A percentile compares a stretch with the other conserved stretches of the same genome.
Conservation (phyloP, 2,113 vertebrate genomes). For the Callospermophilus lateralis region DNA sequence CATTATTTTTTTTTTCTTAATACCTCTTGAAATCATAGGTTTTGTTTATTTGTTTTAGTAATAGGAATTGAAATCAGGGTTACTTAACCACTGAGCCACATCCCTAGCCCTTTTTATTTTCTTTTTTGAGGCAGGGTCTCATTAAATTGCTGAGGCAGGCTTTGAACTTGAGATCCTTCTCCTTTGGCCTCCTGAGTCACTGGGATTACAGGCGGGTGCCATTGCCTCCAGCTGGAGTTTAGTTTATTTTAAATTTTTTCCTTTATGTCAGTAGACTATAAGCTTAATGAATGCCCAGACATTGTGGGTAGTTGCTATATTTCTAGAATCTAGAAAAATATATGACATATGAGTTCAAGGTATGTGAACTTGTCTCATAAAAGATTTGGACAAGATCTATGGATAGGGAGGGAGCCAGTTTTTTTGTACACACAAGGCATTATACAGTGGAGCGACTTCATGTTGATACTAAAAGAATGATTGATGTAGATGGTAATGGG, state of each 20-base stretch:
- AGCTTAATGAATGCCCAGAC: neutral
- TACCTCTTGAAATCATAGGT: neutral
- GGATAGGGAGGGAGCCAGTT: neutral
- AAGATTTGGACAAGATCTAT: neutral
- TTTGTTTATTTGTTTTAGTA: neutral
- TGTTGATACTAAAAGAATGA: conserved; percentile 12
- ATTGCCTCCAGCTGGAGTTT: neutral
- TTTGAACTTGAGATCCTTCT: neutral
- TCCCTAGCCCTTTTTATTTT: neutral
- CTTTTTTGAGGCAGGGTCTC: neutral
- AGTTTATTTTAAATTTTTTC: neutral
- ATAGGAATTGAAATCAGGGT: neutral
- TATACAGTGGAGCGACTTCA: neutral
- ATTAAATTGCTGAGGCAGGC: neutral
- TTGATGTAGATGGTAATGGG: neutral
- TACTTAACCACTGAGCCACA: neutral
- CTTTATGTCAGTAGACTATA: neutral
- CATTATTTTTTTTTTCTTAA: neutral
- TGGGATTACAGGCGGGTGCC: neutral
- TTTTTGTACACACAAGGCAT: neutral
- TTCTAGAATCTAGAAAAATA: conserved; percentile 37
- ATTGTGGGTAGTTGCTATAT: neutral
- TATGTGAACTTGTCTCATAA: neutral
- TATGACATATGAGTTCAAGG: neutral
- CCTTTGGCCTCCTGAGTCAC: neutral